These are phyloP conservation scores for Zaprionus taronus DNA, from an alignment of 1,140 invertebrate genomes.

Conservation along the genomic window DNA sequence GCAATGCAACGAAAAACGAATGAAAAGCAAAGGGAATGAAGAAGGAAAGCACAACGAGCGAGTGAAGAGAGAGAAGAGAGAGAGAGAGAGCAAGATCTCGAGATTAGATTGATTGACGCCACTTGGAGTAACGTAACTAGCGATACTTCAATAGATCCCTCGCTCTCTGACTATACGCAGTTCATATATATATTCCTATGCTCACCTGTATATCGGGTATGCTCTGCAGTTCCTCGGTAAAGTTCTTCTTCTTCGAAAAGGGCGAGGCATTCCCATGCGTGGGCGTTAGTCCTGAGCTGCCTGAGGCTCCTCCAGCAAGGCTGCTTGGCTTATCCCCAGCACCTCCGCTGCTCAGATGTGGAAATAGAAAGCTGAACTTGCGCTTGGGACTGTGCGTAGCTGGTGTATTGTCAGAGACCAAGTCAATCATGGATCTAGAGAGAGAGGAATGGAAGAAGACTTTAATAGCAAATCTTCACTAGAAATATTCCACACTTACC, in stretches of 20 bases:
- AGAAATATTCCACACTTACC: constrained; percentile 76
- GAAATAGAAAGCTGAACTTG: constrained; percentile 95
- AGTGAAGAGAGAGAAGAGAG: constrained; percentile 18
- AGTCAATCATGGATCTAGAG: constrained; percentile 92
- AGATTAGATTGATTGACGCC: constrained; percentile 52
- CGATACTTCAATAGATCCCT: constrained; percentile 9
- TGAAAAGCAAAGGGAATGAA: constrained; percentile 62
- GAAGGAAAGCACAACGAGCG: constrained; percentile 42
- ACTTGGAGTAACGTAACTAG: constrained; percentile 20
- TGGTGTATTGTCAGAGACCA: constrained; percentile 88
- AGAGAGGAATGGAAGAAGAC: neutral
- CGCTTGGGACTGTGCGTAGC: constrained; percentile 91
- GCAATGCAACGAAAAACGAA: constrained; percentile 57
- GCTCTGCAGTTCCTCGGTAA: constrained; percentile 94
- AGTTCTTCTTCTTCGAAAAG: constrained; percentile 89
- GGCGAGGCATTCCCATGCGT: constrained; percentile 65
- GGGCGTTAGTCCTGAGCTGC: constrained; percentile 45
- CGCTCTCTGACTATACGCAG: neutral
- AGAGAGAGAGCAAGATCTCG: constrained; percentile 45
- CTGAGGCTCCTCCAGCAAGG: constrained; percentile 27
- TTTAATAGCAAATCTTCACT: constrained; percentile 1
- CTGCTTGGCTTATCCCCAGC: constrained; percentile 50
- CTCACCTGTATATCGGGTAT: constrained; percentile 95
- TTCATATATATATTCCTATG: neutral
- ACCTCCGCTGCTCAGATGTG: constrained; percentile 79